Conservation (phyloP, 1,140 invertebrate genomes). For the Oscheius sp. region DNA sequence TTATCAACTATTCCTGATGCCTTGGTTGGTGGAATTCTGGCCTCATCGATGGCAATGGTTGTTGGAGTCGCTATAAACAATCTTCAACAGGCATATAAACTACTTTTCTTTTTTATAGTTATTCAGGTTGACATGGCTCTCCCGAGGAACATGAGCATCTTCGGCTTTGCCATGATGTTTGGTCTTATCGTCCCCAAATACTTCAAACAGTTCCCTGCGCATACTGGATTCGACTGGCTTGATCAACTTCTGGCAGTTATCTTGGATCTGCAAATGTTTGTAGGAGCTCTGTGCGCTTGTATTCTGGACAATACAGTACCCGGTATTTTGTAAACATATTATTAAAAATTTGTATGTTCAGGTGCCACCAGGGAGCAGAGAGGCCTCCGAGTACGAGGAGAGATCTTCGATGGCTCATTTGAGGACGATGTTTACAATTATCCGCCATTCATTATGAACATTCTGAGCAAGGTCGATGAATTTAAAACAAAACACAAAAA, state of each 20-base stretch:
- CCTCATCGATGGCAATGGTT: slow-evolving; percentile 63
- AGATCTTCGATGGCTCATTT: slow-evolving; percentile 43
- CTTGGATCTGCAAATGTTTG: slow-evolving; percentile 61
- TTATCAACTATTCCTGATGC: slow-evolving; percentile 60
- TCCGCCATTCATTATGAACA: slow-evolving; percentile 41
- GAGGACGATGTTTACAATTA: slow-evolving; percentile 48
- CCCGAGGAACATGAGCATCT: slow-evolving; percentile 62
- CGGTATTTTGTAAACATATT: slow-evolving; percentile 46
- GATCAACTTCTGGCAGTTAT: slow-evolving; percentile 39
- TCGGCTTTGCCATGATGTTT: slow-evolving; percentile 63
- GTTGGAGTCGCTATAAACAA: slow-evolving; percentile 61
- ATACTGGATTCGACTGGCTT: slow-evolving; percentile 20
- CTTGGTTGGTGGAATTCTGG: slow-evolving; percentile 57
- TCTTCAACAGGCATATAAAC: slow-evolving; percentile 23
- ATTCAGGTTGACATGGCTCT: slow-evolving; percentile 61
- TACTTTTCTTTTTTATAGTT: slow-evolving; percentile 46
- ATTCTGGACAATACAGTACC: slow-evolving; percentile 63
- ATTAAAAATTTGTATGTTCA: slow-evolving; percentile 9
- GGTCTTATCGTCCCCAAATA: slow-evolving; percentile 62
- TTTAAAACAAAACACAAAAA: no score
- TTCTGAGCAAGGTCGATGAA: slow-evolving; percentile 32
- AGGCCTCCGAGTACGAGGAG: slow-evolving; percentile 50
- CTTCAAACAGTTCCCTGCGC: slow-evolving; percentile 33
- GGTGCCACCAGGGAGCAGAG: slow-evolving; percentile 56
- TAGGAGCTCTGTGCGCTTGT: slow-evolving; percentile 61